These are phyloP conservation scores for Chloroceryle amazona DNA, from an alignment of 2,797 vertebrate genomes.

Conservation along the genomic window DNA sequence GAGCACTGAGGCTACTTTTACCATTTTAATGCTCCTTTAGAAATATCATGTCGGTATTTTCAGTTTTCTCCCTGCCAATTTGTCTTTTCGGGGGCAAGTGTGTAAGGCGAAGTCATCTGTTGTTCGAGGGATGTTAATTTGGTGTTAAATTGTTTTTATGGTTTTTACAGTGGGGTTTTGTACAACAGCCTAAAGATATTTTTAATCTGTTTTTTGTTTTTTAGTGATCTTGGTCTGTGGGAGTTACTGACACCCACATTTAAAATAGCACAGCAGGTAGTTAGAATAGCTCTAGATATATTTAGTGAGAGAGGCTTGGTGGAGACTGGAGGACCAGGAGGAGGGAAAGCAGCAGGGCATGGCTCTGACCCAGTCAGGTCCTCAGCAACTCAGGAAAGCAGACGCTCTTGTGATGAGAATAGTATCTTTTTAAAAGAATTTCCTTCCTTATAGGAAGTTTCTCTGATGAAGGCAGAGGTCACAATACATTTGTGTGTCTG, in stretches of 20 bases:
- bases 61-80: background rate
- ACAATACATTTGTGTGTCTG: background rate
- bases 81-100: background rate
- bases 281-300: background rate
- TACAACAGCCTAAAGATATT: background rate
- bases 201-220: background rate
- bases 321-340: background rate
- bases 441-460: background rate
- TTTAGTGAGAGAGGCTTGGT: background rate
- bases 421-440: background rate
- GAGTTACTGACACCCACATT: background rate
- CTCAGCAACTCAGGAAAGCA: background rate
- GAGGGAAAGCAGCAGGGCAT: background rate
- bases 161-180: background rate
- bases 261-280: slow-evolving; percentile 1
- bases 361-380: background rate
- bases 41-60: background rate
- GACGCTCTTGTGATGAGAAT: background rate
- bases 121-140: background rate
- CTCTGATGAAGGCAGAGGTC: background rate
- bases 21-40: background rate
- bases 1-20: background rate
- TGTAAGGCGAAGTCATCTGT: background rate
- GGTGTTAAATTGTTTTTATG: background rate
- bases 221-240: background rate